Evolutionary conservation across 1,140 invertebrate genomes (phyloP).

Genomic region (Polypedilum pembai): DNA sequence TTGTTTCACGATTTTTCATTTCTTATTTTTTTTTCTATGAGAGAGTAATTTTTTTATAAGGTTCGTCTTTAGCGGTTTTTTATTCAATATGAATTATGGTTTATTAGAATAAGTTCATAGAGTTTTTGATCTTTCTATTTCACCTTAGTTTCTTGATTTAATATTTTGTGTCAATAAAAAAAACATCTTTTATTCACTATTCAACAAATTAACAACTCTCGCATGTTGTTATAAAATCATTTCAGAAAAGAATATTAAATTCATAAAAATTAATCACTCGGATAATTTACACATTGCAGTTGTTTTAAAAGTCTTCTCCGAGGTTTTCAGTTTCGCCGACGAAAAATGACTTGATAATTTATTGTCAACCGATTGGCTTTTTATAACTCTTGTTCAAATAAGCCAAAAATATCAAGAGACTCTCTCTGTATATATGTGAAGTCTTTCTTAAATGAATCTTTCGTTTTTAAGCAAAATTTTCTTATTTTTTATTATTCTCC

Average conservation of each 20-base stretch:
- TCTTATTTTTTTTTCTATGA: background rate
- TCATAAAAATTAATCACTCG: background rate
- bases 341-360: constrained; percentile 19
- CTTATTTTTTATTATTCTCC: too few species aligned
- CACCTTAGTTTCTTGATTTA: background rate
- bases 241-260: background rate
- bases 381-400: constrained; percentile 19
- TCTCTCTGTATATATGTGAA: too few species aligned
- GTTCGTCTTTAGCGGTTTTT: background rate
- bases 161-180: background rate
- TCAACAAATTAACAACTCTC: too few species aligned
- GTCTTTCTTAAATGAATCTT: too few species aligned
- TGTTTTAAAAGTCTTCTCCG: background rate
- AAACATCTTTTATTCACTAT: background rate
- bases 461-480: too few species aligned
- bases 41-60: background rate
- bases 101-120: background rate
- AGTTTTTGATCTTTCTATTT: background rate
- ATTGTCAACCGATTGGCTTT: constrained; percentile 10
- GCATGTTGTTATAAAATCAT: too few species aligned
- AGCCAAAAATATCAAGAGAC: background rate
- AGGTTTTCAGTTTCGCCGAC: constrained; percentile 16
- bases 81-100: background rate
- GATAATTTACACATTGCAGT: constrained; percentile 4
- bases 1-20: constrained; percentile 18